Evolutionary conservation across 2,113 vertebrate species (phyloP).

Genomic region (Labrus mixtus): DNA sequence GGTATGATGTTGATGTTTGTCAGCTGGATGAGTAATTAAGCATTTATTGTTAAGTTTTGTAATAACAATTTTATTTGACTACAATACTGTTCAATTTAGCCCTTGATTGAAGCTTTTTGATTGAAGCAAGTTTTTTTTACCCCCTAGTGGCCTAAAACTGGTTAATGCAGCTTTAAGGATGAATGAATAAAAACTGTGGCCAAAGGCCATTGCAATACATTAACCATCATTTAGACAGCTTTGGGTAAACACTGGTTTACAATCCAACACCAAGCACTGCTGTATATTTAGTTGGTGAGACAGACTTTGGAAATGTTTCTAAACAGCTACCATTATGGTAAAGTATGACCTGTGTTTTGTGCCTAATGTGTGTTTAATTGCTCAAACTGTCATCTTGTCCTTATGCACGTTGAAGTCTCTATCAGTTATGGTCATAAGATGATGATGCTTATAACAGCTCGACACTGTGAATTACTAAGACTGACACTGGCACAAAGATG

Average conservation of each 20-base stretch:
- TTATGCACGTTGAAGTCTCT: slow-evolving; percentile 44
- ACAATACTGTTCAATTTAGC: too few relatives aligned
- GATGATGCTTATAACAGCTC: slow-evolving; percentile 18
- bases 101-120: too few relatives aligned
- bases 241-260: slow-evolving; percentile 6
- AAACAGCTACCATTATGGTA: slow-evolving; percentile 8
- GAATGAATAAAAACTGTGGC: not conserved
- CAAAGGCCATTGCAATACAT: not conserved
- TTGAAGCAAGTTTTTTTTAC: not conserved
- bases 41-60: too few relatives aligned
- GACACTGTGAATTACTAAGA: slow-evolving; percentile 69
- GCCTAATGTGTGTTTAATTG: slow-evolving; percentile 24
- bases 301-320: not conserved
- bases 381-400: slow-evolving; percentile 30
- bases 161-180: slow-evolving; percentile 20
- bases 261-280: slow-evolving; percentile 6
- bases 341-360: slow-evolving; percentile 40
- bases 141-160: not conserved
- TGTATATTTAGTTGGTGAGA: slow-evolving; percentile 2
- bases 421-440: slow-evolving; percentile 8
- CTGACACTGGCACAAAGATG: slow-evolving; percentile 42
- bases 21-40: too few relatives aligned
- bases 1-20: too few relatives aligned
- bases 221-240: not conserved
- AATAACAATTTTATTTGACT: too few relatives aligned